Percentiles rank a stretch among this genome's conserved stretches.
These are phyloP conservation scores for Chloroclysta siterata DNA, from an alignment of 2,888 invertebrate species.

Conservation along the genomic window DNA sequence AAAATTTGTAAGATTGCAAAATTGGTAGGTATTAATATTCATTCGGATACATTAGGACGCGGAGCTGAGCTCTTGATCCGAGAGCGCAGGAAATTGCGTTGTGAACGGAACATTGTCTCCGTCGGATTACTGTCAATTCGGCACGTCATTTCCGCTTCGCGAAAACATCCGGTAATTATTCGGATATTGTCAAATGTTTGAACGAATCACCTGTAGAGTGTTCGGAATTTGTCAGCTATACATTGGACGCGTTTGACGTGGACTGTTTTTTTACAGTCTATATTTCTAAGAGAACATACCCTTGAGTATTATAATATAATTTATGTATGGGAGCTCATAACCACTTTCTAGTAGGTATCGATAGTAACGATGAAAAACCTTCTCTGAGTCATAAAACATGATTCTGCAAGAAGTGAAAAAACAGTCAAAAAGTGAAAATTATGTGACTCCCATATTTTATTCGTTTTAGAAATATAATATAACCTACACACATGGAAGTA, in stretches of 20 bases:
- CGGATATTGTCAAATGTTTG: constrained; percentile 70
- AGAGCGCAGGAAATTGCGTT: constrained; percentile 73
- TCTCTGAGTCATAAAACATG: too few relatives aligned
- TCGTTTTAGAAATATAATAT: too few relatives aligned
- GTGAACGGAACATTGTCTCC: constrained; percentile 71
- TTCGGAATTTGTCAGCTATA: constrained; percentile 1
- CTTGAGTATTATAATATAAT: too few relatives aligned
- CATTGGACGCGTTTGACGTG: background rate
- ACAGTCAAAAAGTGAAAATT: too few relatives aligned
- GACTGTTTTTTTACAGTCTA: too few relatives aligned
- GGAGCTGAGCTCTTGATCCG: constrained; percentile 53
- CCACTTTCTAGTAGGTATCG: too few relatives aligned
- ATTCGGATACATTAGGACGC: constrained; percentile 43
- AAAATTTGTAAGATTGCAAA: constrained; percentile 35
- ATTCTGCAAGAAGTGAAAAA: too few relatives aligned
- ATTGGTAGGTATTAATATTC: constrained; percentile 44
- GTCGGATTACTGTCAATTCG: constrained; percentile 74
- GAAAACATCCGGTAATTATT: constrained; percentile 76
- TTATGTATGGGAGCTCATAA: too few relatives aligned
- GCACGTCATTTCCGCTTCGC: constrained; percentile 74
- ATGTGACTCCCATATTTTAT: too few relatives aligned
- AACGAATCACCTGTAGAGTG: constrained; percentile 58
- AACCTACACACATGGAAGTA: too few relatives aligned
- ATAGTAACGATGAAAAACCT: too few relatives aligned
- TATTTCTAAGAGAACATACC: too few relatives aligned